phyloP scores from a whole-genome alignment of 2,888 invertebrate genomes.

The Drosophila paranaensis region DNA sequence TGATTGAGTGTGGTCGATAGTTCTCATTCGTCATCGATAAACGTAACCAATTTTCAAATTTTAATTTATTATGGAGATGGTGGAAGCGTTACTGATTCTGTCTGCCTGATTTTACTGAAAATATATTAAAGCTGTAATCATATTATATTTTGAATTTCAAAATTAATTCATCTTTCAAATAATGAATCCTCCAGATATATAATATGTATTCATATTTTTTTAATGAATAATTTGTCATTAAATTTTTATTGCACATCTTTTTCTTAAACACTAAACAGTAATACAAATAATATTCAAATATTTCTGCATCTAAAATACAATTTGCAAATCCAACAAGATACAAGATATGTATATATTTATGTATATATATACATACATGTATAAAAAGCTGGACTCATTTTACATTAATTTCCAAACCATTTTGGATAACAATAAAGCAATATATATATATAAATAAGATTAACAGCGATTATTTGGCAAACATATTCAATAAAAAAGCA shows the following conservation, averaged over 20 bases:
- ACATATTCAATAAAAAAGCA: slow-evolving; percentile 37
- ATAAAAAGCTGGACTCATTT: slow-evolving; percentile 10
- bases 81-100: too few relatives aligned
- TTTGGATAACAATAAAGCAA: slow-evolving; percentile 73
- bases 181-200: too few relatives aligned
- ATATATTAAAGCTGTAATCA: background rate
- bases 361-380: background rate
- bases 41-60: background rate
- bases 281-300: slow-evolving; percentile 37
- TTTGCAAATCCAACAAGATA: slow-evolving; percentile 31
- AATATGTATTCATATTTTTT: too few relatives aligned
- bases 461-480: slow-evolving; percentile 30
- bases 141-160: too few relatives aligned
- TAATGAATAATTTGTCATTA: slow-evolving; percentile 14
- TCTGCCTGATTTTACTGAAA: too few relatives aligned
- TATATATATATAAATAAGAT: slow-evolving; percentile 56
- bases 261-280: slow-evolving; percentile 67
- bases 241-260: slow-evolving; percentile 65
- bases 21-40: background rate
- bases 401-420: slow-evolving; percentile 54
- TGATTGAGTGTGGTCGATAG: background rate
- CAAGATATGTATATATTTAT: background rate
- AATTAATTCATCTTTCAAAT: too few relatives aligned
- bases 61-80: background rate
- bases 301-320: slow-evolving; percentile 19